Conservation (phyloP, 2,888 invertebrate genomes). For the Aspidiotus rigidus region DNA sequence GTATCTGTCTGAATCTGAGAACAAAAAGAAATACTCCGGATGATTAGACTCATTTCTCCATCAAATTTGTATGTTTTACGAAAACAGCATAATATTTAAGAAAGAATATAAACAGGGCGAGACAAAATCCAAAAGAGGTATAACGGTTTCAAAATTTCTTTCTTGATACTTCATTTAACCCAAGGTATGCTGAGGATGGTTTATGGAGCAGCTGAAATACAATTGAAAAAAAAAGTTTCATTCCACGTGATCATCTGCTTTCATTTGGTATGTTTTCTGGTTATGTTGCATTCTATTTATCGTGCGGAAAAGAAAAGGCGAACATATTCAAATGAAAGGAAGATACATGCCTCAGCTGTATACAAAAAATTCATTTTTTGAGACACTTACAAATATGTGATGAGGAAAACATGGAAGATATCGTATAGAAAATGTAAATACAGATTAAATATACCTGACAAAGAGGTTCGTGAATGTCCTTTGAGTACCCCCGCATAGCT, state of each 20-base stretch:
- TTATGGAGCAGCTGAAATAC: too few species aligned
- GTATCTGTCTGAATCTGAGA: conserved; percentile 61
- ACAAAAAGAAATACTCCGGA: not conserved
- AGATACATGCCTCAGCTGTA: not conserved
- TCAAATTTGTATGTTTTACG: not conserved
- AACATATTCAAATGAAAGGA: too few species aligned
- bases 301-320: too few species aligned
- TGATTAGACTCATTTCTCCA: too few species aligned
- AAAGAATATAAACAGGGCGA: not conserved
- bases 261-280: too few species aligned
- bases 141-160: too few species aligned
- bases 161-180: not conserved
- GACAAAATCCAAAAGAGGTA: not conserved
- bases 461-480: conserved; percentile 68
- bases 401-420: not conserved
- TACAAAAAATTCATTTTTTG: not conserved
- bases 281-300: too few species aligned
- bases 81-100: not conserved
- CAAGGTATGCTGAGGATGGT: conserved; percentile 12
- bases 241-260: too few species aligned
- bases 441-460: conserved; percentile 66
- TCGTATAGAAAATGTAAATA: not conserved
- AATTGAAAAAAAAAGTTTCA: too few species aligned
- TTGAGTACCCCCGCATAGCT: conserved; percentile 86
- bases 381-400: not conserved